phyloP scores from a whole-genome alignment of 1,140 invertebrate species.

The Prorops nasuta region DNA sequence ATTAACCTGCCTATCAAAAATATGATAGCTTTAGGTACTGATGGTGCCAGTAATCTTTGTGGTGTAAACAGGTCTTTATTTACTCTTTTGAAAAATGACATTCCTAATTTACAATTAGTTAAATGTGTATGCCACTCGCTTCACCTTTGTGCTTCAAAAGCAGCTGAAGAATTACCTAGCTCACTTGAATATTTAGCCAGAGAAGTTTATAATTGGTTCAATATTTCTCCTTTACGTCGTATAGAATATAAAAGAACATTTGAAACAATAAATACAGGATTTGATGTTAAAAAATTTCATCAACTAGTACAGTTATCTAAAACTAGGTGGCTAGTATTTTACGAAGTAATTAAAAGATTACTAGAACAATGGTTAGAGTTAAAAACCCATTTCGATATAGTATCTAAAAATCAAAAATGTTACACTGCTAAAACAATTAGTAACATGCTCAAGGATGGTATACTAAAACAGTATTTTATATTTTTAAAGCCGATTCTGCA shows the following conservation, averaged over 20 bases:
- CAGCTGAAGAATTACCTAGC: not conserved
- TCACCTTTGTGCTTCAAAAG: constrained; percentile 4
- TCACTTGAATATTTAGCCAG: not conserved
- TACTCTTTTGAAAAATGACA: constrained; percentile 15
- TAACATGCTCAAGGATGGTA: constrained; percentile 3
- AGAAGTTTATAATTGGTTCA: not conserved
- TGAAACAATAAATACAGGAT: not conserved
- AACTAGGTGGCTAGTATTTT: constrained; percentile 8
- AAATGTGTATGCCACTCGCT: constrained; percentile 33
- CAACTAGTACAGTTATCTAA: constrained; percentile 11
- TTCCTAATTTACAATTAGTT: constrained; percentile 24
- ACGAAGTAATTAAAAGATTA: not conserved
- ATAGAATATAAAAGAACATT: not conserved
- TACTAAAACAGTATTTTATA: constrained; percentile 2
- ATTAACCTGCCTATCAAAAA: constrained; percentile 25
- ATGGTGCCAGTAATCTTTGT: constrained; percentile 36
- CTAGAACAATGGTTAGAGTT: constrained; percentile 11
- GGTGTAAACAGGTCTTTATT: constrained; percentile 34
- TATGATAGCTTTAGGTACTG: constrained; percentile 39
- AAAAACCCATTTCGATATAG: constrained; percentile 1
- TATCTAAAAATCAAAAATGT: not conserved
- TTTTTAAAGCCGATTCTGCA: constrained; percentile 9
- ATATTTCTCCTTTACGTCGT: not conserved
- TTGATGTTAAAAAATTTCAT: not conserved
- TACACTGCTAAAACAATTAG: not conserved